Base-by-base conservation (phyloP, 1,140 invertebrate genomes). In the Colletes gigas region DNA sequence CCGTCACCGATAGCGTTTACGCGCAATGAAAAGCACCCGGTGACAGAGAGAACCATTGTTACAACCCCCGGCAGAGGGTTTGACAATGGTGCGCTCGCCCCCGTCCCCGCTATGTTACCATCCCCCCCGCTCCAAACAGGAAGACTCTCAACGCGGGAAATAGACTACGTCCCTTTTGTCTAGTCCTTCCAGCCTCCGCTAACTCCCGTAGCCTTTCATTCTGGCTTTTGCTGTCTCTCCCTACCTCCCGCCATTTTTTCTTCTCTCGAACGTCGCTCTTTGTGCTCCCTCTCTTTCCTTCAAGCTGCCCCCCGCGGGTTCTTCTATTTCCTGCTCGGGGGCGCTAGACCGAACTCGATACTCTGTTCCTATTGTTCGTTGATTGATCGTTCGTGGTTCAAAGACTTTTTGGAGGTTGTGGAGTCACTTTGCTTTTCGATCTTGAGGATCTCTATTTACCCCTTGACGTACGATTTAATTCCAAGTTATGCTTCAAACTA, bases 141-240 rank as follows among this genome's bases (percentile, higher is more conserved):
- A 67, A 75, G 52, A 75, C 71, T 75, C 57, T 67, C 78, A 21
- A 54, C 78, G 71, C 41, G 78, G 81, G 75, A 72, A 82, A 82
- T 82, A 82, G 81, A 82, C 81, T 78, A 19, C 17, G 66, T 67
- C 14, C 17, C 75, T 60, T 82, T 82, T 82, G 80, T 82, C 80
- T 82, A 71, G 60, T 17, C 44, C n/a, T 44, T 60, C 60, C 68
- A 50, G 44, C 41, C 44, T 14, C 63, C 17, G 41, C 15, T 50
- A 52, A 66, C 52, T 74, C 30, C 30, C 55, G 44, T 52, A 3
- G n/a, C 44, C 21, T 67, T 80, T 59, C 54, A 59, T 74, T 65
- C 52, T 30, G 15, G 12, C 41, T 50, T 12, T 50, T 10, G 50
- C 63, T 65, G 65, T 66, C 54, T 55, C 67, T 39, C 19, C 17